Conservation (phyloP, 1,140 invertebrate genomes). For the Drosophila subobscura region DNA sequence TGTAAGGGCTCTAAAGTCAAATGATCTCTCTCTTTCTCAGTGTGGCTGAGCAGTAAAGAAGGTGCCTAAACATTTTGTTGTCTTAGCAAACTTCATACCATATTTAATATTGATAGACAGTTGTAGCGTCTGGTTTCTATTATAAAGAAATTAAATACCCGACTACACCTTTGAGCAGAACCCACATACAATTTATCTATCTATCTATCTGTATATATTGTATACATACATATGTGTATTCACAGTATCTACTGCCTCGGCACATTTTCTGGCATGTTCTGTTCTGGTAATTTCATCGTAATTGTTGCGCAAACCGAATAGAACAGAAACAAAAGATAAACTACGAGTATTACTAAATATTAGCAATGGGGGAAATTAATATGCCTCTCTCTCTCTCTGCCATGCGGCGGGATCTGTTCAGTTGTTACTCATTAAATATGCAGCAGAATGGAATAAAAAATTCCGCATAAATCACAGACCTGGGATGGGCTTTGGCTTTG, state of each 20-base stretch:
- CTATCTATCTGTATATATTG: slow-evolving; percentile 34
- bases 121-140: too few relatives aligned
- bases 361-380: slow-evolving; percentile 23
- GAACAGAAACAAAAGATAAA: slow-evolving; percentile 27
- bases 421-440: slow-evolving; percentile 61
- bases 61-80: not conserved
- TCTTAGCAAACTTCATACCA: too few relatives aligned
- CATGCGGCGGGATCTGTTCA: slow-evolving; percentile 20
- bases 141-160: not conserved
- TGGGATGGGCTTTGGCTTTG: slow-evolving; percentile 13
- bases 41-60: too few relatives aligned
- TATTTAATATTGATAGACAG: too few relatives aligned
- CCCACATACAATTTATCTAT: slow-evolving; percentile 27
- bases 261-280: slow-evolving; percentile 28
- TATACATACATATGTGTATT: slow-evolving; percentile 21
- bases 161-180: slow-evolving; percentile 7
- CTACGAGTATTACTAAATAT: slow-evolving; percentile 32
- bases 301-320: slow-evolving; percentile 55
- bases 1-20: too few relatives aligned
- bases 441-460: slow-evolving; percentile 39
- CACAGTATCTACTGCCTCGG: slow-evolving; percentile 9
- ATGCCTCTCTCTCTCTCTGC: not conserved
- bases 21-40: too few relatives aligned
- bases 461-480: slow-evolving; percentile 60
- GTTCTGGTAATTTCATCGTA: slow-evolving; percentile 58